Evolutionary conservation across 2,113 vertebrate species (phyloP).

Genomic region (Ictidomys tridecemlineatus): DNA sequence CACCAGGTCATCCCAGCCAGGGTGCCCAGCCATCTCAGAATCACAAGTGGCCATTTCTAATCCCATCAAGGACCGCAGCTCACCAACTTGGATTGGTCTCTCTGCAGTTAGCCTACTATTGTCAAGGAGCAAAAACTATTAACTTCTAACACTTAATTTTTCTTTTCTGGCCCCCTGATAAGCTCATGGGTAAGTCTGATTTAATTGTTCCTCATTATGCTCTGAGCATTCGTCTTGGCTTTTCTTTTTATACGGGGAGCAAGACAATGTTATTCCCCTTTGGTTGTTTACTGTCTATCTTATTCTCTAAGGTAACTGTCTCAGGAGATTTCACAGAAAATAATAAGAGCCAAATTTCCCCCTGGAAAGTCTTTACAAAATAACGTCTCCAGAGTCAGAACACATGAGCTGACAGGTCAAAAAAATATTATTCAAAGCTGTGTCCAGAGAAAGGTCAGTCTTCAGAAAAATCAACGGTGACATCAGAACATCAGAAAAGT

Average conservation of each 20-base stretch:
- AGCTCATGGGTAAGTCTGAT: not conserved
- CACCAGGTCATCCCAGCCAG: too few relatives aligned
- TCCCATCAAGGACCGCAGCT: not conserved
- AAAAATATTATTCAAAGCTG: not conserved
- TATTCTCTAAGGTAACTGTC: conserved; percentile 32
- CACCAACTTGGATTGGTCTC: not conserved
- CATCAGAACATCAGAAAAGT: conserved; percentile 1
- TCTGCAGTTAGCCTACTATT: not conserved
- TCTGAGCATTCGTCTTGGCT: not conserved
- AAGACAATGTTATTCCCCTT: not conserved
- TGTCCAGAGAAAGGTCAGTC: conserved; percentile 30
- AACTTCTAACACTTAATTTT: not conserved
- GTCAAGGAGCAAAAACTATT: not conserved
- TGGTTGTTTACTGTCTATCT: not conserved
- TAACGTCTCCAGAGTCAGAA: not conserved
- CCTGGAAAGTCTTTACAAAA: not conserved
- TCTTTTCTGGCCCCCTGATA: not conserved
- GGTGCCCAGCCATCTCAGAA: not conserved
- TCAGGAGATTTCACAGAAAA: conserved; percentile 41
- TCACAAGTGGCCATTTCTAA: not conserved
- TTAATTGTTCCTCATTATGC: conserved; percentile 41
- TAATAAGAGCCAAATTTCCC: not conserved
- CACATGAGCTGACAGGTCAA: not conserved
- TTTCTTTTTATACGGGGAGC: not conserved
- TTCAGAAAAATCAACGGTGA: not conserved